phyloP scores from a whole-genome alignment of 2,113 vertebrate genomes.

The Pleuronectes platessa region DNA sequence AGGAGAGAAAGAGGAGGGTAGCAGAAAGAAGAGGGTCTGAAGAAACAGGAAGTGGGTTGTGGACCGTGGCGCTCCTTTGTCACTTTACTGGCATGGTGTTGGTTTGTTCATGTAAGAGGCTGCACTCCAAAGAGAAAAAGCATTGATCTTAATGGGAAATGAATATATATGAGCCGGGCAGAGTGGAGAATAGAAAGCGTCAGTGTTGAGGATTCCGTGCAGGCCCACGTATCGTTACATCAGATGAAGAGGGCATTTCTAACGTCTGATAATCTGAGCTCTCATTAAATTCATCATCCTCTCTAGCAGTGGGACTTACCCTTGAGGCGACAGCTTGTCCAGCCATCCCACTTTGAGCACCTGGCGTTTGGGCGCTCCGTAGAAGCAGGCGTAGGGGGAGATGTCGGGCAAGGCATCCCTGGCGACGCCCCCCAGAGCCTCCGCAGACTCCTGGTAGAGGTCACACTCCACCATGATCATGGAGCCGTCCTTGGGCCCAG shows the following conservation, averaged over 20 bases:
- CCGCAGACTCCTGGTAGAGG: slow-evolving; percentile 59
- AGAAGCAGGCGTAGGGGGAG: slow-evolving; percentile 96
- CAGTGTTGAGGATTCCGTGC: background rate
- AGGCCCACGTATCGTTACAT: background rate
- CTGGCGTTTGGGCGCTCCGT: slow-evolving; percentile 80
- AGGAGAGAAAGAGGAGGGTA: background rate
- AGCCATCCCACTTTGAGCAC: slow-evolving; percentile 91
- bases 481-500: slow-evolving; percentile 44
- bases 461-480: slow-evolving; percentile 69
- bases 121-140: background rate
- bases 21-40: background rate
- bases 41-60: slow-evolving; percentile 20
- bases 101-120: background rate
- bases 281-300: background rate
- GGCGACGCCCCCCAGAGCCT: slow-evolving; percentile 34
- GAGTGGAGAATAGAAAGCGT: background rate
- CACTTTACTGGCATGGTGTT: background rate
- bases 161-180: background rate
- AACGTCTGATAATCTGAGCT: background rate
- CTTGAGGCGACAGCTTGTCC: slow-evolving; percentile 95
- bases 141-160: background rate
- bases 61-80: background rate
- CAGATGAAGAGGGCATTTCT: background rate
- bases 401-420: slow-evolving; percentile 73
- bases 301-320: slow-evolving; percentile 75